Evolutionary conservation across 1,140 invertebrate species (phyloP).

Genomic region (Schlechtendalia chinensis): DNA sequence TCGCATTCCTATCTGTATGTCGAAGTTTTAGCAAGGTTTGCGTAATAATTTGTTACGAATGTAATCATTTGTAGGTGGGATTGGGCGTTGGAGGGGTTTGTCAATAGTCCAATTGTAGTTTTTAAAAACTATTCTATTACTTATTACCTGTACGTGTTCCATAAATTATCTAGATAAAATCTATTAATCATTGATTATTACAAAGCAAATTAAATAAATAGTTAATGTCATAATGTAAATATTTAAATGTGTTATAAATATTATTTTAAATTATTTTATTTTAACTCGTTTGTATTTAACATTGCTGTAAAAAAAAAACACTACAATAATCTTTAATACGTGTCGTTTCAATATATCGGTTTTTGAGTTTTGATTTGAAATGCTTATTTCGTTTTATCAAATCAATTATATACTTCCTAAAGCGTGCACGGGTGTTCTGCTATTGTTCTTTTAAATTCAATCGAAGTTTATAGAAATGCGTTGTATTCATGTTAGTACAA

Average conservation of each 20-base stretch:
- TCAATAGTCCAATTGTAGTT: not conserved
- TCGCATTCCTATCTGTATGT: slow-evolving; percentile 3
- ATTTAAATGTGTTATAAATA: too few relatives aligned
- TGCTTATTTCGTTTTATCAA: not conserved
- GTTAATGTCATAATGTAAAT: too few relatives aligned
- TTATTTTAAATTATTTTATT: too few relatives aligned
- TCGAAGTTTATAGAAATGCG: not conserved
- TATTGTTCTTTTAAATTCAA: not conserved
- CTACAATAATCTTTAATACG: too few relatives aligned
- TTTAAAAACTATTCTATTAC: not conserved
- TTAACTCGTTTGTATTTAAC: too few relatives aligned
- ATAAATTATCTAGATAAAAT: too few relatives aligned
- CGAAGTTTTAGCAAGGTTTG: slow-evolving; percentile 16
- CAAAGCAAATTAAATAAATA: too few relatives aligned
- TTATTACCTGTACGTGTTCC: not conserved
- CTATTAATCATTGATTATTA: too few relatives aligned
- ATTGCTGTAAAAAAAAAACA: too few relatives aligned
- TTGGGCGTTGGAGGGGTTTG: not conserved
- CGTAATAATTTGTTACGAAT: slow-evolving; percentile 6
- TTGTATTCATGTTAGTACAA: not conserved
- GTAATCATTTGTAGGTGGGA: not conserved
- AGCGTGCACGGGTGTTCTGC: not conserved
- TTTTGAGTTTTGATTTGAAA: not conserved
- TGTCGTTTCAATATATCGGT: too few relatives aligned
- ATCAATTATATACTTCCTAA: not conserved